Evolutionary conservation across 2,888 invertebrate species (phyloP), one percentile per base, ranked within the genome.

Genomic region (Oscheius onirici): DNA sequence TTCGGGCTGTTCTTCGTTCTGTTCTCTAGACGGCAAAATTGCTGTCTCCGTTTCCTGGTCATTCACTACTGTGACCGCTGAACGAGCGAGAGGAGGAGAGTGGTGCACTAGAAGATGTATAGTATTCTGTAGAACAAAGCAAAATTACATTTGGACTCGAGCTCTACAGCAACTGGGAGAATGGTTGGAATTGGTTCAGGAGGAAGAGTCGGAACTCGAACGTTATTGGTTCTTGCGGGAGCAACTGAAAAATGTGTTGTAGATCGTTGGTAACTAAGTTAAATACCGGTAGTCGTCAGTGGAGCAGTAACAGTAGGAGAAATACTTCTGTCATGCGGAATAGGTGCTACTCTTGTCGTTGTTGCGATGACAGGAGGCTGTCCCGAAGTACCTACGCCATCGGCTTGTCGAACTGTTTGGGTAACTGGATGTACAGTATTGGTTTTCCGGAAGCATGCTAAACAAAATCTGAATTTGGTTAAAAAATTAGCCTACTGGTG

Each of bases 21-120:
- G 15, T 17, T 43, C 26, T 2, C 63, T 46, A 5, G 49, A 24
- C 1, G 63, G 63, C 17, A 63, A 20, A 28, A 63, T 63, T 8
- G 63, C 63, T 6, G 63, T 63, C 26, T 63, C 63, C 5, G 63
- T 49, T 6, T 63, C 63, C 6, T 15, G 15, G 15, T 63, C 63
- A 46, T 63, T 63, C 15, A 63, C 63, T 13, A 63, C 49, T 17
- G 63, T 63, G 11, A 63, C 63, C 3, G n/a, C 26, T 8, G 49
- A 6, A 22, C 24, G 26, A 8, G n/a, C 8, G 3, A 28, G 55
- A 2, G 55, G 55, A 24, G 55, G 58, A 40, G 58, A n/a, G n/a
- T n/a, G 20, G 17, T 41, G 20, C 2, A 40, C 58, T 58, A 20
- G 41, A 58, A 58, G 3, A 52, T 15, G n/a, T 40, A n/a, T 40